Evolutionary conservation across 1,140 invertebrate genomes (phyloP).

Genomic region (Parapsyche elsis): DNA sequence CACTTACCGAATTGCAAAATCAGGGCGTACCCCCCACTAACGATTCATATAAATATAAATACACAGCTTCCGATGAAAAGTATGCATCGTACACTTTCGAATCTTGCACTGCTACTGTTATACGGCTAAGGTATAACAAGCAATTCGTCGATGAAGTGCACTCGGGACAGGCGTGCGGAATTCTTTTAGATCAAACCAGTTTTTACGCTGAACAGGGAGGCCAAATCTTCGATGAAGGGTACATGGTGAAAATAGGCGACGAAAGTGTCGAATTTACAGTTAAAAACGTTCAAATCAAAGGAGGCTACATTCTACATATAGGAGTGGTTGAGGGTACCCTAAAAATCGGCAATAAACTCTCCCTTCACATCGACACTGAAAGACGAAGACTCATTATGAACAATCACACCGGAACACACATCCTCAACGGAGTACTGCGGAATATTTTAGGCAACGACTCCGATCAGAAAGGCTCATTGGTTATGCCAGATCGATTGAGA

Average conservation of each 20-base stretch:
- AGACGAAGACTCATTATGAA: constrained; percentile 93
- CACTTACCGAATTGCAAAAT: constrained; percentile 91
- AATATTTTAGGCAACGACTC: constrained; percentile 89
- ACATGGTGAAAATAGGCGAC: constrained; percentile 87
- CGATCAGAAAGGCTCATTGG: constrained; percentile 98
- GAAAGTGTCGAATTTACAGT: constrained; percentile 93
- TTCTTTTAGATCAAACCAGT: constrained; percentile 92
- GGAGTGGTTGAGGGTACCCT: constrained; percentile 88
- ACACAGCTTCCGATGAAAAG: constrained; percentile 74
- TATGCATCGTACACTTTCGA: constrained; percentile 79
- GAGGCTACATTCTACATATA: constrained; percentile 95
- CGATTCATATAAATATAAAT: constrained; percentile 94
- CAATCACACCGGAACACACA: constrained; percentile 99
- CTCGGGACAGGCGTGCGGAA: constrained; percentile 89
- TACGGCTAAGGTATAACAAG: constrained; percentile 81
- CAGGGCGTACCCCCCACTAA: constrained; percentile 84
- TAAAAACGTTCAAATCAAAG: constrained; percentile 95
- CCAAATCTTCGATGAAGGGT: constrained; percentile 98
- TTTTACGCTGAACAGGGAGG: constrained; percentile 99
- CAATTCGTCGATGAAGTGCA: constrained; percentile 87
- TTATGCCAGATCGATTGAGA: constrained; percentile 93
- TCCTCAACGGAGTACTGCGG: constrained; percentile 94
- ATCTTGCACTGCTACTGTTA: constrained; percentile 73
- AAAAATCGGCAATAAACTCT: constrained; percentile 87
- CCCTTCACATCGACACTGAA: constrained; percentile 84